phyloP scores from a whole-genome alignment of 2,113 vertebrate species.

The Corythornis cristatus region DNA sequence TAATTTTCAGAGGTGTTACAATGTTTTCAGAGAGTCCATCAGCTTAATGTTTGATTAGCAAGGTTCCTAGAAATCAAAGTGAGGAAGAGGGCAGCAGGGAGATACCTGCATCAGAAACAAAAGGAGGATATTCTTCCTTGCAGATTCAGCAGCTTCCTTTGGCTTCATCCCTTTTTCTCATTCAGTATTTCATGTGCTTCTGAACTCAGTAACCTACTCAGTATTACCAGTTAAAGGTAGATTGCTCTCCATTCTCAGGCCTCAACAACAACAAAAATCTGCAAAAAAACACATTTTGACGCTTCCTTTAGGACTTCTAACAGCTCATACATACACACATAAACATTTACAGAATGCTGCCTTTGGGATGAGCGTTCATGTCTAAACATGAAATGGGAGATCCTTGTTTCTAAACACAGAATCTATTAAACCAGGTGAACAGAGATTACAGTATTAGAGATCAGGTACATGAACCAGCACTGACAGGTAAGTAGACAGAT shows the following conservation, averaged over 20 bases:
- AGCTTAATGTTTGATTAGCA: not conserved
- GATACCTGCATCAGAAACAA: not conserved
- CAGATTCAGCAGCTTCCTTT: not conserved
- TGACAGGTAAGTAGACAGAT: not conserved
- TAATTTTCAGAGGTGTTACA: not conserved
- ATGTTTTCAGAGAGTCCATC: not conserved
- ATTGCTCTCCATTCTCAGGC: not conserved
- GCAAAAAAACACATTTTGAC: not conserved
- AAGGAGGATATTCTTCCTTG: not conserved
- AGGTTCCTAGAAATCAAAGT: not conserved
- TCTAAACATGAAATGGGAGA: not conserved
- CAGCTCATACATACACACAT: not conserved
- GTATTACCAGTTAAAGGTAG: not conserved
- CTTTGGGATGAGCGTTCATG: not conserved
- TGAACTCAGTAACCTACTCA: not conserved
- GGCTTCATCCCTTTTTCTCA: not conserved
- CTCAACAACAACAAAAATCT: not conserved
- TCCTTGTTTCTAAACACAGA: not conserved
- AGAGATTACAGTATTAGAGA: not conserved
- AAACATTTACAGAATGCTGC: not conserved
- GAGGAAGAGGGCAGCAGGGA: not conserved
- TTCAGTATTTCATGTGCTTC: not conserved
- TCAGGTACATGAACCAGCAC: not conserved
- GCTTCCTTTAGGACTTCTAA: not conserved
- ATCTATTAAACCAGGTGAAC: not conserved